phyloP scores from a whole-genome alignment of 2,888 invertebrate genomes.

The Villa cingulata region DNA sequence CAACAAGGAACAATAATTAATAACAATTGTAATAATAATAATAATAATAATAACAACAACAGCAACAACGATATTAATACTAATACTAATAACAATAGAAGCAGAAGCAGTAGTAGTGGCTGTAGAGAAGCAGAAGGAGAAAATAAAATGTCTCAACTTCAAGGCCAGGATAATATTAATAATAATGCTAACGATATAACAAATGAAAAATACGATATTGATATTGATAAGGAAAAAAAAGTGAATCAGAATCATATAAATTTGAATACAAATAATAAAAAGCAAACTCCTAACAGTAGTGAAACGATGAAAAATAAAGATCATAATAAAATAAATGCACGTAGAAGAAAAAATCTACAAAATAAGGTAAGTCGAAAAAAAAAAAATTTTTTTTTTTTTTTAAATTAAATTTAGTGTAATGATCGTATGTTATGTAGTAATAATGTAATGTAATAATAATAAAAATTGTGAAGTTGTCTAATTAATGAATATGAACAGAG shows the following conservation, averaged over 20 bases:
- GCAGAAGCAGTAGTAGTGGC: background rate
- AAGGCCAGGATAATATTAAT: background rate
- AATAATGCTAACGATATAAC: background rate
- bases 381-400: too few relatives aligned
- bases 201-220: background rate
- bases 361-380: background rate
- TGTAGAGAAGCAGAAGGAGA: background rate
- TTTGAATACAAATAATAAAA: background rate
- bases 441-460: too few relatives aligned
- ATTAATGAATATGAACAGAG: too few relatives aligned
- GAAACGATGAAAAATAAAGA: background rate
- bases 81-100: background rate
- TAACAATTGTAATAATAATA: background rate
- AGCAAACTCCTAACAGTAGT: too few relatives aligned
- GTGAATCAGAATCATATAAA: background rate
- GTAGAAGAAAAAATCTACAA: background rate
- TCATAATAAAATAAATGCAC: background rate
- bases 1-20: slow-evolving; percentile 1
- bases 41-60: background rate
- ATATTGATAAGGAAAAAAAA: background rate
- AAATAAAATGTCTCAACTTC: background rate
- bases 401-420: too few relatives aligned
- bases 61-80: background rate
- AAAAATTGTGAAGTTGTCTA: too few relatives aligned
- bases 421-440: too few relatives aligned